Evolutionary conservation across 2,113 vertebrate genomes (phyloP).

Genomic region (Bufo bufo): DNA sequence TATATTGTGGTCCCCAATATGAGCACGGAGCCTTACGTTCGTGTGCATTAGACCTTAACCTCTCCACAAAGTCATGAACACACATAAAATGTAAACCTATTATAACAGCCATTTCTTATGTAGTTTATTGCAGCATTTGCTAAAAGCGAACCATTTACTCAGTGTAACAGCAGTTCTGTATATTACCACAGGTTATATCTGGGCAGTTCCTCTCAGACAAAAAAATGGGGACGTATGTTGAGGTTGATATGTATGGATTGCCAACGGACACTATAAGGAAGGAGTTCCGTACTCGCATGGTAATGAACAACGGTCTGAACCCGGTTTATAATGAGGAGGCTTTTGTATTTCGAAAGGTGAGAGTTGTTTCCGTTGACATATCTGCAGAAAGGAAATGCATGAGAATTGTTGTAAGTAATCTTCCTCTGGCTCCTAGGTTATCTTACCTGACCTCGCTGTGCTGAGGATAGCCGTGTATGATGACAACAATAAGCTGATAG

Average conservation of each 20-base stretch:
- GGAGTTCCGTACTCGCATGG: constrained; percentile 96
- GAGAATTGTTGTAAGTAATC: constrained; percentile 28
- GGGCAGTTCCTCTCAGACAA: constrained; percentile 98
- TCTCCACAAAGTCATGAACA: background rate
- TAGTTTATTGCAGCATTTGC: background rate
- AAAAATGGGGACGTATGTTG: constrained; percentile 96
- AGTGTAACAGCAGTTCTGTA: background rate
- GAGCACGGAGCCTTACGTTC: too few species aligned
- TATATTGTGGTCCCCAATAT: too few species aligned
- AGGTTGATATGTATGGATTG: constrained; percentile 97
- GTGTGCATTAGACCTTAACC: too few species aligned
- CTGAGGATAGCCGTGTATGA: constrained; percentile 96
- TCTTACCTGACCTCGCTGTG: constrained; percentile 94
- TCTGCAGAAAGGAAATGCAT: background rate
- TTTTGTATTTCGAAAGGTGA: constrained; percentile 97
- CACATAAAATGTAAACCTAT: background rate
- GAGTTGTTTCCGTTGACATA: background rate
- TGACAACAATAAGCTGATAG: constrained; percentile 95
- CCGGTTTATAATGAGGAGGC: constrained; percentile 98
- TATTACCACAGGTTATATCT: constrained; percentile 85
- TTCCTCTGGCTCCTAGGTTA: constrained; percentile 79
- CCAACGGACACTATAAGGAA: constrained; percentile 97
- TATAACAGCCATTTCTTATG: background rate
- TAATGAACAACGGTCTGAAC: constrained; percentile 99
- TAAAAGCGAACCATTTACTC: background rate